Base-by-base conservation (phyloP, 1,140 invertebrate species). In the Idris sp. region DNA sequence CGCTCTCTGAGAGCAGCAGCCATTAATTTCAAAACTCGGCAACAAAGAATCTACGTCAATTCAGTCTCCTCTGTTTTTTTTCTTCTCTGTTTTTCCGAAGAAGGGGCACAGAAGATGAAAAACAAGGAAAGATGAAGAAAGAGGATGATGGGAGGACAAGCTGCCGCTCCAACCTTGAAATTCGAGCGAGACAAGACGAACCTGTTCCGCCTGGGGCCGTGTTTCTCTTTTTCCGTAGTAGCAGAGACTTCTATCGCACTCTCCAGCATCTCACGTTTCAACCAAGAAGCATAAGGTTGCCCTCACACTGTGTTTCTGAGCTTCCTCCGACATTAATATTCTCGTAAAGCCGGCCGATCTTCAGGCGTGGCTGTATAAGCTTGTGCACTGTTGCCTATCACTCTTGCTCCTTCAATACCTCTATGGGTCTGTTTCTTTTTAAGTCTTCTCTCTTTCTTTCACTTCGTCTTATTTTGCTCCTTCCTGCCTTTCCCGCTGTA, bases 1-100 rank as follows among this genome's bases (percentile, higher is more conserved):
- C 18, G 41, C 64, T 51, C 25, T 38, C 58, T 18, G 43, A 67
- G 67, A n/a, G 65, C 51, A 79, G 64, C 79, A 71, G 72, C 79
- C 81, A 84, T 85, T 83, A 84, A 85, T 85, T 84, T 81, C 74
- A 77, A 81, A 82, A 83, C 80, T 82, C 77, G 77, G 74, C 79
- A 84, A 85, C 83, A 84, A 85, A 84, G 82, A 78, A 76, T 79
- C 77, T 77, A 76, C 76, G 67, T 76, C 54, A 59, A 28, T 65
- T 77, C 77, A 78, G 79, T 74, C 76, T 77, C n/a, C n/a, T n/a
- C n/a, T 65, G 51, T 72, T 61, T 10, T 15, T 33, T 36, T 68
- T 72, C 64, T 75, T 40, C 44, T 65, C 58, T 54, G 28, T 72
- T 46, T 72, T 67, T 41, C 25, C 18, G 41, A 35, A 49, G 7